Base-by-base conservation (phyloP, 1,140 invertebrate genomes). In the Nasonia longicornis region DNA sequence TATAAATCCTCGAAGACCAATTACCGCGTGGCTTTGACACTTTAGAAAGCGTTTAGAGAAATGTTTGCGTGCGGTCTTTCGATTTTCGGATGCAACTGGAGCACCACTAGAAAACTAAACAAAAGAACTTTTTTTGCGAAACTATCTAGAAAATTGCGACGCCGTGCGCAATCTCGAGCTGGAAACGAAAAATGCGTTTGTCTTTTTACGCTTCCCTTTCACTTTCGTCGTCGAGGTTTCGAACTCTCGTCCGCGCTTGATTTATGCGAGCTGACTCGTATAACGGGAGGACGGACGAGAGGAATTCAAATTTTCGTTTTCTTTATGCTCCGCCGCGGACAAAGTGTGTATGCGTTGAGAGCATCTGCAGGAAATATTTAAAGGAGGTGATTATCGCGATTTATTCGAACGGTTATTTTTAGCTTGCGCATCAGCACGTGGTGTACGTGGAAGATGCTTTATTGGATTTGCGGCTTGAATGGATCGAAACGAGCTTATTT, bases 181-280 rank as follows among this genome's bases (percentile, higher is more conserved):
- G 20, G 20, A 58, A 58, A n/a, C 6, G 3, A n/a, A 58, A 58
- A 58, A n/a, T 58, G 52, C 52, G 4, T 38, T 14, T 71, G 7
- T 16, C 14, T 71, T 7, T 79, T 48, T 67, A 66, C 42, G 11
- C 35, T 48, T 79, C 70, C 78, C 78, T 79, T 79, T 79, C 78
- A 73, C 78, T 79, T 79, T 79, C 70, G 70, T 45, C 31, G 52
- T 66, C 3, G 70, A 73, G 78, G 52, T 63, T n/a, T n/a, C n/a
- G 42, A 73, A 79, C 38, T 58, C 38, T 58, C 16, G 16, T 42
- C 29, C 52, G 12, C 38, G 52, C 3, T 42, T 76, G 52, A 79
- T 79, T 79, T 72, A 79, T 79, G 67, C 69, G 2, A 38, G 7
- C n/a, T 67, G 75, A 77, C 75, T 66, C 63, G 67, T 45, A 77